phyloP scores from a whole-genome alignment of 1,140 invertebrate species.

The Pentalonia nigronervosa region DNA sequence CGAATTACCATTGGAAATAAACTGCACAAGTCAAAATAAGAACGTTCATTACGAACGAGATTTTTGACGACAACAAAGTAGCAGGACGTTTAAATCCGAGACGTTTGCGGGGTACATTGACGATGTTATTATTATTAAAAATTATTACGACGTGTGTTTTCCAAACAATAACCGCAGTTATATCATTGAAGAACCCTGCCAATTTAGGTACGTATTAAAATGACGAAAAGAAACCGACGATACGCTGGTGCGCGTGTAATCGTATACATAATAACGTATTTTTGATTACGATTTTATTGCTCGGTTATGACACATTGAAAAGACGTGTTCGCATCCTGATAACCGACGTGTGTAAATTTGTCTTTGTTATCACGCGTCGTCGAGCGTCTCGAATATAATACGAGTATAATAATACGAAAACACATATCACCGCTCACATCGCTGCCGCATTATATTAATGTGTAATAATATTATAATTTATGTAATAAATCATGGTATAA shows the following conservation, averaged over 20 bases:
- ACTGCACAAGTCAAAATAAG: background rate
- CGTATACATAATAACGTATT: background rate
- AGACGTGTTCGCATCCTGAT: slow-evolving; percentile 21
- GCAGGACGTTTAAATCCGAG: background rate
- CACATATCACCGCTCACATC: background rate
- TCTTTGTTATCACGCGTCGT: background rate
- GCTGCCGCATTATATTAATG: too few relatives aligned
- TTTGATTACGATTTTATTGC: background rate
- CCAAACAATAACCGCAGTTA: background rate
- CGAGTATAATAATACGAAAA: background rate
- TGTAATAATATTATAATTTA: background rate
- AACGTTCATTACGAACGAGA: background rate
- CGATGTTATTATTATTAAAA: background rate
- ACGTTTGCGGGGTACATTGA: background rate
- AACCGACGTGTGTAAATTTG: background rate
- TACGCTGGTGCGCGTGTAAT: background rate
- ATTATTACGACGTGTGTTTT: background rate
- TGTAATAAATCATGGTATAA: too few relatives aligned
- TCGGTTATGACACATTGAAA: slow-evolving; percentile 17
- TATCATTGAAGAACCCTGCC: background rate
- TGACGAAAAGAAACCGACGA: background rate
- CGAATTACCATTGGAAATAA: background rate
- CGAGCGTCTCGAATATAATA: background rate
- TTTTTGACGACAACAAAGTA: background rate
- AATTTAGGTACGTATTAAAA: background rate